These are phyloP conservation scores for Apistogramma diplotaenia DNA, from an alignment of 2,113 vertebrate genomes.

Conservation along the genomic window DNA sequence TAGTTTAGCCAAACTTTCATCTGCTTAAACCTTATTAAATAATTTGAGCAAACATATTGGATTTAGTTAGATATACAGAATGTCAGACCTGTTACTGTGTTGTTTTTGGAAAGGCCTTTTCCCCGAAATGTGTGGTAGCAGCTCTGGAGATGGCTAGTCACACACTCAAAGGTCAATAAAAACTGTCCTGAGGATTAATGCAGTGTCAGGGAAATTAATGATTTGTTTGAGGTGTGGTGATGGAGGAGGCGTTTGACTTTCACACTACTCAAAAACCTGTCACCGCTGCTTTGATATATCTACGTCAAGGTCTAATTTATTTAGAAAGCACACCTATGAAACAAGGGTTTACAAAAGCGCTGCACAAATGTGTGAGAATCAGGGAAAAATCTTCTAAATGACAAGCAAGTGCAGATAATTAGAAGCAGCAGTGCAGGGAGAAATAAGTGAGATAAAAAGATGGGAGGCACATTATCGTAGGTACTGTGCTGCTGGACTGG, in stretches of 20 bases:
- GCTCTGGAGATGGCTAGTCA: not conserved
- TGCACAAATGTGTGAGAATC: not conserved
- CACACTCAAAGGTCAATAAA: not conserved
- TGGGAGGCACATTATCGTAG: constrained; percentile 1
- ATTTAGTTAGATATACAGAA: not conserved
- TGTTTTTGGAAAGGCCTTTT: not conserved
- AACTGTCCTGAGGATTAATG: not conserved
- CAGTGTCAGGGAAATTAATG: not conserved
- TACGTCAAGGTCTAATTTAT: not conserved
- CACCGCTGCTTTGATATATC: not conserved
- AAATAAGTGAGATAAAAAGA: constrained; percentile 1
- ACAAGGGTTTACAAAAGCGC: not conserved
- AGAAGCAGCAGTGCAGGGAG: not conserved
- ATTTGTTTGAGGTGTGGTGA: not conserved
- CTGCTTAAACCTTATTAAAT: not conserved
- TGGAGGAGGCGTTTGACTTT: not conserved
- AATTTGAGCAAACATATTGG: not conserved
- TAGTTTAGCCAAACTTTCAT: not conserved
- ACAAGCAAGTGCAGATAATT: not conserved
- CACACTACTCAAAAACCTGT: not conserved
- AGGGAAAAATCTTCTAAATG: not conserved
- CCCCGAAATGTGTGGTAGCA: not conserved
- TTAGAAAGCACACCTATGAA: not conserved
- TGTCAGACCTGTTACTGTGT: not conserved
- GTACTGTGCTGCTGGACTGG: constrained; percentile 26